These are phyloP conservation scores for Hypena proboscidalis DNA, from an alignment of 2,888 invertebrate species.

Conservation along the genomic window DNA sequence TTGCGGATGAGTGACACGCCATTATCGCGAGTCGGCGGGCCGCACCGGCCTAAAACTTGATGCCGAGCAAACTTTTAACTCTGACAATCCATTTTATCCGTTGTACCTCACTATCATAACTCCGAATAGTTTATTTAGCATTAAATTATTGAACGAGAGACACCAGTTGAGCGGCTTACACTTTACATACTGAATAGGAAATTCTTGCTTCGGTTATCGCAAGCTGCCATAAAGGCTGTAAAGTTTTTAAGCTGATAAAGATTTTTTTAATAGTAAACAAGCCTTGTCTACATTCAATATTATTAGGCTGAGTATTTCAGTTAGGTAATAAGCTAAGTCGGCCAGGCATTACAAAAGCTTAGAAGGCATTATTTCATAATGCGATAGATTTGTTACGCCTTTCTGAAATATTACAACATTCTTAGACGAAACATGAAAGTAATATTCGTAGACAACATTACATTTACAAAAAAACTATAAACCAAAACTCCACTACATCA, in stretches of 20 bases:
- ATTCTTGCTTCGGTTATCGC: too few species aligned
- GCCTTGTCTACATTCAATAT: too few species aligned
- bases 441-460: slow-evolving; percentile 3
- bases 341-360: too few species aligned
- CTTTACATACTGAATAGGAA: too few species aligned
- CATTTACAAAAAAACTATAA: slow-evolving; percentile 19
- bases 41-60: slow-evolving; percentile 70
- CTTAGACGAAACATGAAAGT: background rate
- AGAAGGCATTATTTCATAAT: too few species aligned
- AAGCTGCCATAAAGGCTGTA: too few species aligned
- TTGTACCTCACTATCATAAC: slow-evolving; percentile 38
- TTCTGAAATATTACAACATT: background rate
- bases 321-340: too few species aligned
- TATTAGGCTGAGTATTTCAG: too few species aligned
- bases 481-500: slow-evolving; percentile 45
- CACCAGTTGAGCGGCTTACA: slow-evolving; percentile 14
- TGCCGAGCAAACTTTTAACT: slow-evolving; percentile 54
- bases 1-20: slow-evolving; percentile 82
- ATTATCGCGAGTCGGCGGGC: slow-evolving; percentile 70
- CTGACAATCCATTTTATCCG: slow-evolving; percentile 54
- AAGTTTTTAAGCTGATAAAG: too few species aligned
- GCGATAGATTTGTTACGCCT: too few species aligned
- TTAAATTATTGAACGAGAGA: slow-evolving; percentile 21
- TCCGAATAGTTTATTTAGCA: slow-evolving; percentile 33
- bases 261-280: too few species aligned